Evolutionary conservation across 2,888 invertebrate species (phyloP).

Genomic region (Tigriopus californicus): DNA sequence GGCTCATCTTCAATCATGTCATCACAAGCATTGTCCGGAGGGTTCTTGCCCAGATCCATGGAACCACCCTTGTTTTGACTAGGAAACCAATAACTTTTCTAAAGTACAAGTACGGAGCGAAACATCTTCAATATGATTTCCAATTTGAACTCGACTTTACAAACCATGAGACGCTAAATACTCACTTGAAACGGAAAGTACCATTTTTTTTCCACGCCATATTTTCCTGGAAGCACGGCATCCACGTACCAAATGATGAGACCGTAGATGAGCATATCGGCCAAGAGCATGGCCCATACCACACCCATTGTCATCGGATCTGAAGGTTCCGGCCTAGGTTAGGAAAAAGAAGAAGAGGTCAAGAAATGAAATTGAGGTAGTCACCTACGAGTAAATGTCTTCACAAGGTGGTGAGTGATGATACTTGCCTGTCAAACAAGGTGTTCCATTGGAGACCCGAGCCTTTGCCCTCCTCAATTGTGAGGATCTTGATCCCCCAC

Average conservation of each 20-base stretch:
- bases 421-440: constrained; percentile 29
- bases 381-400: no score
- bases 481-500: background rate
- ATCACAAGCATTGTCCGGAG: constrained; percentile 1
- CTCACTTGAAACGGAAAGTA: constrained; percentile 45
- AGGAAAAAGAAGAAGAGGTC: no score
- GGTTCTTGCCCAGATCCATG: no score
- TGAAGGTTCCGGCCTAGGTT: constrained; percentile 35
- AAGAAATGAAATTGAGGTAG: no score
- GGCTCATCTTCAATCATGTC: constrained; percentile 36
- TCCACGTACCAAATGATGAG: constrained; percentile 64
- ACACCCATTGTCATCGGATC: constrained; percentile 48
- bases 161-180: no score
- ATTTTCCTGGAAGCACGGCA: constrained; percentile 65
- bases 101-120: no score
- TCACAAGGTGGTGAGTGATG: no score
- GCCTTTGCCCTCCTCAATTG: constrained; percentile 18
- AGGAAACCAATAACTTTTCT: no score
- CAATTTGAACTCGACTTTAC: no score
- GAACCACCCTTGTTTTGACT: no score
- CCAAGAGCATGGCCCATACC: constrained; percentile 48
- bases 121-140: no score
- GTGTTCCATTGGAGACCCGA: constrained; percentile 42
- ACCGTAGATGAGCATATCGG: constrained; percentile 49
- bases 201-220: constrained; percentile 61